These are phyloP conservation scores for Lophochroa leadbeateri DNA, from an alignment of 2,113 vertebrate species.

Conservation along the genomic window DNA sequence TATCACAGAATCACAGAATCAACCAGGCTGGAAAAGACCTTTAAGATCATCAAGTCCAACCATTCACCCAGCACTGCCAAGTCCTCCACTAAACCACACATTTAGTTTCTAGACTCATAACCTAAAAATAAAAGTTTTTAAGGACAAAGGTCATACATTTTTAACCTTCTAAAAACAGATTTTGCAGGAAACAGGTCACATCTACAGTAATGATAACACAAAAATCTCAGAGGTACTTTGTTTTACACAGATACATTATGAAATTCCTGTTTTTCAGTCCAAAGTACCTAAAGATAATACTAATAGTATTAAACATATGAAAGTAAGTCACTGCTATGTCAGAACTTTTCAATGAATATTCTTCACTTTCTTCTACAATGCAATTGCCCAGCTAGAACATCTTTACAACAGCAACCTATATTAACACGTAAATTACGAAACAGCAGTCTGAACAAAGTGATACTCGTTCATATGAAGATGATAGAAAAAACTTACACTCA, in stretches of 20 bases:
- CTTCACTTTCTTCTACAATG: not conserved
- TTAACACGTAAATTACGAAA: not conserved
- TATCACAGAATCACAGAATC: too few species aligned
- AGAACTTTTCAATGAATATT: not conserved
- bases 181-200: not conserved
- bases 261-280: not conserved
- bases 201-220: not conserved
- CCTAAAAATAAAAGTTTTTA: not conserved
- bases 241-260: not conserved
- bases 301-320: not conserved
- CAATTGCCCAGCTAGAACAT: not conserved
- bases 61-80: too few species aligned
- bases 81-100: not conserved
- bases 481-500: slow-evolving; percentile 84
- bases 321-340: not conserved
- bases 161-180: not conserved
- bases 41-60: too few species aligned
- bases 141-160: not conserved
- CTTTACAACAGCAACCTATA: not conserved
- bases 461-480: not conserved
- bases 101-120: not conserved
- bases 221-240: not conserved
- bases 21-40: too few species aligned
- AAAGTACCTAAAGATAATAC: not conserved
- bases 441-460: not conserved